These are phyloP conservation scores for Anabas testudineus DNA, from an alignment of 2,797 vertebrate species.

Conservation along the genomic window DNA sequence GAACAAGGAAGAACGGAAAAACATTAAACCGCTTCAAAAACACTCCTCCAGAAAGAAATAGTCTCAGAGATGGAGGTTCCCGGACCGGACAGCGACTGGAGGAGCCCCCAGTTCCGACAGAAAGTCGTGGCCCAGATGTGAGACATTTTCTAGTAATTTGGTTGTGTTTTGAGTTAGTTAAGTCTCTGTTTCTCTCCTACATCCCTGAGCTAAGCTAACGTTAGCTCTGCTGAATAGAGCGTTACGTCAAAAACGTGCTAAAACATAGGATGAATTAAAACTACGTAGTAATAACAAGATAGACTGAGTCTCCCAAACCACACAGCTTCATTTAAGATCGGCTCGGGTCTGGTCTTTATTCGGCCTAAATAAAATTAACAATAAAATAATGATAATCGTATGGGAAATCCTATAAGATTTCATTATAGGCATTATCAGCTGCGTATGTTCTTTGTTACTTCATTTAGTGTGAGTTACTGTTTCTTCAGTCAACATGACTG, in stretches of 20 bases:
- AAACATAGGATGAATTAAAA: not conserved
- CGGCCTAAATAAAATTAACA: not conserved
- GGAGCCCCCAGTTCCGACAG: slow-evolving; percentile 92
- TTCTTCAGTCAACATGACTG: too few relatives aligned
- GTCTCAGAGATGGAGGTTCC: slow-evolving; percentile 88
- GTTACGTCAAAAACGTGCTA: not conserved
- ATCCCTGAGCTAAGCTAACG: slow-evolving; percentile 43
- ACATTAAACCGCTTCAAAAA: slow-evolving; percentile 3
- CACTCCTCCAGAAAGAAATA: not conserved
- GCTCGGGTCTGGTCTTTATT: not conserved
- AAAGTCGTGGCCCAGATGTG: slow-evolving; percentile 98
- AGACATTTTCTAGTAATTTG: slow-evolving; percentile 65
- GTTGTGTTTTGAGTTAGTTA: not conserved
- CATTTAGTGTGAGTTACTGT: too few relatives aligned
- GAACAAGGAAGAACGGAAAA: slow-evolving; percentile 54
- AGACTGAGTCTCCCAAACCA: too few relatives aligned
- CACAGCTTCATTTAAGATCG: accelerated
- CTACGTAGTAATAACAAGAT: too few relatives aligned
- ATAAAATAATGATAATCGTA: not conserved
- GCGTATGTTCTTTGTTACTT: too few relatives aligned
- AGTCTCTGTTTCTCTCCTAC: not conserved
- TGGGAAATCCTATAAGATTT: not conserved
- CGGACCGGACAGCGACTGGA: slow-evolving; percentile 94
- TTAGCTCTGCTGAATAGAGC: slow-evolving; percentile 26
- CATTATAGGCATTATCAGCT: not conserved